These are phyloP conservation scores for Platalea minor DNA, from an alignment of 2,797 vertebrate species.

Conservation along the genomic window DNA sequence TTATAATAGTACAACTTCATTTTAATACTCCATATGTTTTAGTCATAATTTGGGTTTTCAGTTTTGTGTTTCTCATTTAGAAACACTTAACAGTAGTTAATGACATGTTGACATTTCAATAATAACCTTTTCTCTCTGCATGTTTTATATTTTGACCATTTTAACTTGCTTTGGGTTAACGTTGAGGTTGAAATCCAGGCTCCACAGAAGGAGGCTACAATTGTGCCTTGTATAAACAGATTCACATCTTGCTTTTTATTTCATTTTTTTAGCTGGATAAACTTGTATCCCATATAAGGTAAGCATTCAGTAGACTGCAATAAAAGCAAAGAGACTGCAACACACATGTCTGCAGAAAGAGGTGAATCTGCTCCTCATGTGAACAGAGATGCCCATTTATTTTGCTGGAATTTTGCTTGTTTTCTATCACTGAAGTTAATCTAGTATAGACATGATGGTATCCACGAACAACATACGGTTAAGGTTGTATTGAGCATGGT, in stretches of 20 bases:
- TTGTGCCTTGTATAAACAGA: background rate
- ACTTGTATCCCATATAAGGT: background rate
- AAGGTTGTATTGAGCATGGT: background rate
- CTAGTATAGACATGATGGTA: background rate
- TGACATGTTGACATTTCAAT: conserved; percentile 27
- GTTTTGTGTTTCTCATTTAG: conserved; percentile 6
- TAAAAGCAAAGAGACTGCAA: background rate
- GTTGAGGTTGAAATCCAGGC: background rate
- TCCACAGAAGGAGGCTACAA: background rate
- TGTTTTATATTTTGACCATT: background rate
- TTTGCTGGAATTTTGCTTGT: background rate
- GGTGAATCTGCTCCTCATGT: background rate
- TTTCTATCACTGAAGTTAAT: background rate
- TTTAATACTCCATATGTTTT: background rate
- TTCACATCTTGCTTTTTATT: background rate
- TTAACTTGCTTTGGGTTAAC: background rate
- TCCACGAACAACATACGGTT: background rate
- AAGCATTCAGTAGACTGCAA: background rate
- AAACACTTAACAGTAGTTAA: conserved; percentile 21
- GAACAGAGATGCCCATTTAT: background rate
- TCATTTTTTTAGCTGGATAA: background rate
- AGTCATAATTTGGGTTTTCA: background rate
- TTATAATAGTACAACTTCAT: background rate
- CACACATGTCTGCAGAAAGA: background rate
- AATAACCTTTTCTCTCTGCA: background rate